These are phyloP conservation scores for Tachysurus vachellii DNA, from an alignment of 2,113 vertebrate species.

Conservation along the genomic window DNA sequence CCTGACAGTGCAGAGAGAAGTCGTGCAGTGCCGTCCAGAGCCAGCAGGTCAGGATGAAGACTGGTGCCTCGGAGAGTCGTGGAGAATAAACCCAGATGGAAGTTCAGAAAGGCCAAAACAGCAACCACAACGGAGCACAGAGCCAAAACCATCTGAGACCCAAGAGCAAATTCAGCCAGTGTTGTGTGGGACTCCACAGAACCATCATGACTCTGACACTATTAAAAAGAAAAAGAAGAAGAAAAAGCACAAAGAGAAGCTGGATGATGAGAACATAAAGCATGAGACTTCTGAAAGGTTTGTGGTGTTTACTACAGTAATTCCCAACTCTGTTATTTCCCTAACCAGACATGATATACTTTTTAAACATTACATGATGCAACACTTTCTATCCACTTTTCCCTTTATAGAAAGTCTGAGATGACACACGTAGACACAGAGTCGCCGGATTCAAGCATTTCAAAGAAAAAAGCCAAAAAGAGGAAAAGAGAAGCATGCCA, in stretches of 20 bases:
- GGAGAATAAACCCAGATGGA: slow-evolving; percentile 59
- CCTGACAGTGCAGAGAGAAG: slow-evolving; percentile 24
- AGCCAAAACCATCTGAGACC: background rate
- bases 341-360: background rate
- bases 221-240: slow-evolving; percentile 64
- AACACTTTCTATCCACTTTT: background rate
- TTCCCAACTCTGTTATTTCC: background rate
- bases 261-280: slow-evolving; percentile 41
- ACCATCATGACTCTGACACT: background rate
- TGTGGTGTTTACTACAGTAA: background rate
- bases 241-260: slow-evolving; percentile 55
- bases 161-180: background rate
- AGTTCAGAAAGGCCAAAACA: slow-evolving; percentile 37
- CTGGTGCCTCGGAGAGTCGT: slow-evolving; percentile 70
- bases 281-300: slow-evolving; percentile 61
- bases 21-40: slow-evolving; percentile 63
- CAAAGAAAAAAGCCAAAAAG: slow-evolving; percentile 64
- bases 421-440: background rate
- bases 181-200: background rate
- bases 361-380: background rate
- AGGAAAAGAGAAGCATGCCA: slow-evolving; percentile 54
- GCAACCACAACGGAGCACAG: background rate
- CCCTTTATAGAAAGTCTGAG: slow-evolving; percentile 37
- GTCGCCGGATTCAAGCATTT: slow-evolving; percentile 11
- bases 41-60: slow-evolving; percentile 67